Evolutionary conservation across 2,113 vertebrate species (phyloP), one percentile per base, ranked within the genome.

Genomic region (Holacanthus passer): DNA sequence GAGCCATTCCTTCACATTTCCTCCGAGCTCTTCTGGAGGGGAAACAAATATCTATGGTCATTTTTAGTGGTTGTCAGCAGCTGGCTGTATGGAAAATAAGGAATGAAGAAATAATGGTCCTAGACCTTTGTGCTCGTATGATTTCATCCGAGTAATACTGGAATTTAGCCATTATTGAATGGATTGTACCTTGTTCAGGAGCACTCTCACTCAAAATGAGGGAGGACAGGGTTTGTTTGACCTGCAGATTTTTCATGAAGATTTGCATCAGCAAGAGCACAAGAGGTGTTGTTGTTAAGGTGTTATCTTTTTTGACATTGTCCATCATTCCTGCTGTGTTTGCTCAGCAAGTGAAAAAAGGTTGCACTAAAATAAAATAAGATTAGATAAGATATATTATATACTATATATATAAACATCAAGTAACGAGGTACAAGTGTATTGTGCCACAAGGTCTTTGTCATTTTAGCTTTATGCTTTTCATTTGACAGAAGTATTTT

Each of bases 51-150:
- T 79, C 24, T 65, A 16, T n/a, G 6, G 71, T 75, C 17, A 58
- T 32, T 63, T 63, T 17, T 31, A 0, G 20, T 35, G 43, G 64
- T 62, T 87, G 77, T 82, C 43, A 59, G 27, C 65, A 73, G 77
- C 32, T 78, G 45, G 55, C 14, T 73, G 29, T 24, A 2, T 64
- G n/a, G 47, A 32, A 50, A 73, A 65, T 6, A 31, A 37, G 20
- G 14, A 77, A 53, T 35, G 14, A 73, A 60, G 7, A 12, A 74
- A 69, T 50, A 31, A 35, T n/a, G 65, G 35, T 22, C 43, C 48
- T 8, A 48, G 19, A 55, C 1, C 20, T 56, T 35, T 27, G 20
- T 58, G 24, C 32, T 73, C 19, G 12, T 45, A 37, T 47, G 29
- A 73, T n/a, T 53, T 35, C 50, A 55, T 70, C 35, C 50, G 39